Conservation (phyloP, 2,888 invertebrate species). For the Pachymerium ferrugineum region DNA sequence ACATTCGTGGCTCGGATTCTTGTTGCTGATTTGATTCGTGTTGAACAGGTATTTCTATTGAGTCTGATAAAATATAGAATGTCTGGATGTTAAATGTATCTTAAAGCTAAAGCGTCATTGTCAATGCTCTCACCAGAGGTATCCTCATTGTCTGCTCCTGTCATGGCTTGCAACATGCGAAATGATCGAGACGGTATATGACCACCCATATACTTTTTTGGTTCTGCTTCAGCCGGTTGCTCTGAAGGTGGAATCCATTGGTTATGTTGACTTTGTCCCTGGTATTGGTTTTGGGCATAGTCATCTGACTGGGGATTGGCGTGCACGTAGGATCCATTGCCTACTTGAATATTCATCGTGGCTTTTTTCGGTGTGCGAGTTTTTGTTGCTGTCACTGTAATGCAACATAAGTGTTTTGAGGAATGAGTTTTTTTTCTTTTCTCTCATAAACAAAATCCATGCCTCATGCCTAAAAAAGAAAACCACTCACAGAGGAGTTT, state of each 20-base stretch:
- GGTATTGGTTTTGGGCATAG: not conserved
- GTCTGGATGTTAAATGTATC: not conserved
- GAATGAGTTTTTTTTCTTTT: not conserved
- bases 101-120: not conserved
- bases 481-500: not conserved
- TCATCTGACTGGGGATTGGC: not conserved
- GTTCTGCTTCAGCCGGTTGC: slow-evolving; percentile 28
- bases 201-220: slow-evolving; percentile 52
- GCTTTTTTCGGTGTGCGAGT: not conserved
- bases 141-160: slow-evolving; percentile 51
- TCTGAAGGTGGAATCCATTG: slow-evolving; percentile 12
- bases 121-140: slow-evolving; percentile 1
- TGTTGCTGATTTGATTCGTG: not conserved
- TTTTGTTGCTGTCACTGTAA: not conserved
- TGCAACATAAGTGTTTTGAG: not conserved
- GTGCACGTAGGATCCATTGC: not conserved
- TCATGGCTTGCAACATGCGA: slow-evolving; percentile 72
- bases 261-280: not conserved
- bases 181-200: slow-evolving; percentile 76
- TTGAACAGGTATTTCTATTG: not conserved
- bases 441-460: not conserved
- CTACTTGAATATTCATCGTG: slow-evolving; percentile 23
- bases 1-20: slow-evolving; percentile 28
- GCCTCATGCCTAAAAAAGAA: not conserved
- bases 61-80: not conserved